phyloP scores from a whole-genome alignment of 2,797 vertebrate species.

The Babyrousa celebensis region DNA sequence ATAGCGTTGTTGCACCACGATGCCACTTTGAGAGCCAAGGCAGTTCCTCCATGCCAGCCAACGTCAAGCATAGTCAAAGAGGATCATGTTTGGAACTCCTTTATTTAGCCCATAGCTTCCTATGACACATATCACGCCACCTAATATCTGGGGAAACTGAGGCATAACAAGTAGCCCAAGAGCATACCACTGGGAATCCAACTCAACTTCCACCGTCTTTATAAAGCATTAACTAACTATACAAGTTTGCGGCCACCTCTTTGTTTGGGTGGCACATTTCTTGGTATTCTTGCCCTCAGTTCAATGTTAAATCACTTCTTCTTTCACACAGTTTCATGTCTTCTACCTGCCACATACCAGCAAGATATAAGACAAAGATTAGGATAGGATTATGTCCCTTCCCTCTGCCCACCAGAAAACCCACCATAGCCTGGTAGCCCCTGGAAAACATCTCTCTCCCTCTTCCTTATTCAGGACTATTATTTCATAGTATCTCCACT shows the following conservation, averaged over 20 bases:
- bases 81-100: rapidly evolving
- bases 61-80: background rate
- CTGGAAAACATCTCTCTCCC: no score
- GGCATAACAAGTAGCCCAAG: background rate
- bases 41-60: no score
- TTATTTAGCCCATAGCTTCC: background rate
- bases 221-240: background rate
- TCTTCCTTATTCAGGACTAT: background rate
- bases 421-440: background rate
- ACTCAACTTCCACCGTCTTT: background rate
- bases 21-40: background rate
- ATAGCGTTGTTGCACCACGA: rapidly evolving
- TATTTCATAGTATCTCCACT: background rate
- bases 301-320: background rate
- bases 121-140: background rate
- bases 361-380: background rate
- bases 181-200: background rate
- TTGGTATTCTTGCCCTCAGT: background rate
- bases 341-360: background rate
- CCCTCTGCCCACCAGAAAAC: rapidly evolving
- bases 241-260: background rate
- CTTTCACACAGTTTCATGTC: background rate
- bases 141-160: background rate
- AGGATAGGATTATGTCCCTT: no score
- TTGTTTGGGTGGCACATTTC: background rate